A percentile compares a stretch with the other conserved stretches of the same genome.
phyloP scores from a whole-genome alignment of 2,113 vertebrate species.

The Cyprinodon variegatus region DNA sequence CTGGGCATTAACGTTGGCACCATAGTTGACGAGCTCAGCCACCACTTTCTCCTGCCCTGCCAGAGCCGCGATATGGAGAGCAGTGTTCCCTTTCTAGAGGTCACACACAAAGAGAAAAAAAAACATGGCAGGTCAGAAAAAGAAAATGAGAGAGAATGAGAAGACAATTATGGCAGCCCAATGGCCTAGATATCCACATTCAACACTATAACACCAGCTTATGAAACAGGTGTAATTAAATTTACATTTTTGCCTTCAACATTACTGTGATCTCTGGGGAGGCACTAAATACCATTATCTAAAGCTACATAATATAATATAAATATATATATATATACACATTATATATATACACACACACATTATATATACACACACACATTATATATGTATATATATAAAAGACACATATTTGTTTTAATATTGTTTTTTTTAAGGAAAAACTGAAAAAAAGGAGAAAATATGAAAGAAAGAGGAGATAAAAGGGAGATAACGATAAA shows the following conservation, averaged over 20 bases:
- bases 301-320: not conserved
- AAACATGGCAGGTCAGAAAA: slow-evolving; percentile 12
- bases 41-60: slow-evolving; percentile 88
- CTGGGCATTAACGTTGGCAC: slow-evolving; percentile 95
- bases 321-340: no score
- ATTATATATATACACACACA: no score
- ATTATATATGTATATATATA: no score
- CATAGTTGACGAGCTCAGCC: slow-evolving; percentile 90
- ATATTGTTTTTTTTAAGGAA: no score
- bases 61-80: slow-evolving; percentile 94
- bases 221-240: not conserved
- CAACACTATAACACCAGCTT: not conserved
- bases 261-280: not conserved
- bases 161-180: slow-evolving; percentile 33
- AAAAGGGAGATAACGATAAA: no score
- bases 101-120: slow-evolving; percentile 21
- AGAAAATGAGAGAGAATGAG: slow-evolving; percentile 26
- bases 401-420: no score
- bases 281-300: not conserved
- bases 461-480: no score
- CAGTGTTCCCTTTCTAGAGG: slow-evolving; percentile 95
- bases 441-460: no score
- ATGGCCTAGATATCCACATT: slow-evolving; percentile 36
- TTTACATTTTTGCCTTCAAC: not conserved
- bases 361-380: no score